Base-by-base conservation (phyloP, 2,797 vertebrate species). In the Streptopelia turtur region DNA sequence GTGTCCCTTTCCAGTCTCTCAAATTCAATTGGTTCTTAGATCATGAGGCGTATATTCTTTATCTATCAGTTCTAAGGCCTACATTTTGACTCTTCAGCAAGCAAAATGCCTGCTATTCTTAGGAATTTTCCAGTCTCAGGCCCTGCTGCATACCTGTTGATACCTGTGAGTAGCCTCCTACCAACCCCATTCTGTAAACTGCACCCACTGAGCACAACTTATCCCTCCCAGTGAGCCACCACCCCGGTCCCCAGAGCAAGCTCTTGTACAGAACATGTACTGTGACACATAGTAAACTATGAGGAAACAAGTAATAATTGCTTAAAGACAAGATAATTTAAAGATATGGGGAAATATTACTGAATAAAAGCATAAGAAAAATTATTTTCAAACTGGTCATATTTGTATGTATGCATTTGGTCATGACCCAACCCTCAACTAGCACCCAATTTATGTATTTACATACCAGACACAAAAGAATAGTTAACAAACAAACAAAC, bases 61-160 rank as follows among this genome's bases (percentile, higher is more conserved):
- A 49, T 76, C 56, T 15, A 31, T 57, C 49, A 23, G 6, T 79
- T 49, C 59, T 79, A 76, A 85, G 6, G 20, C 4, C 41, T 65
- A 28, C 1, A 37, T 39, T 79, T 60, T 66, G 9, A 1, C 33
- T 80, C 11, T 88, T 57, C 20, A 71, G 15, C 7, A 81, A 83
- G 25, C 1, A 79, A 84, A 30, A 6, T 0, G 15, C 2, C 12
- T 24, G 28, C 1, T 68, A 10, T 9, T 91, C 39, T 45, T 33
- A 6, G 8, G 33, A 68, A 3, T 60, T 56, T 65, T 77, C 13
- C 31, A 24, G 18, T 24, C n/a, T 50, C n/a, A 77, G 25, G 28
- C 4, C 8, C 10, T 57, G 14, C 5, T 41, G 9, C 7, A 57
- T 47, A 69, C 23, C 15, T 23, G 22, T 4, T 0, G 0, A 7